A percentile compares a stretch with the other conserved stretches of the same genome.
These are phyloP conservation scores for Luscinia luscinia DNA, from an alignment of 2,797 vertebrate species.

Conservation along the genomic window DNA sequence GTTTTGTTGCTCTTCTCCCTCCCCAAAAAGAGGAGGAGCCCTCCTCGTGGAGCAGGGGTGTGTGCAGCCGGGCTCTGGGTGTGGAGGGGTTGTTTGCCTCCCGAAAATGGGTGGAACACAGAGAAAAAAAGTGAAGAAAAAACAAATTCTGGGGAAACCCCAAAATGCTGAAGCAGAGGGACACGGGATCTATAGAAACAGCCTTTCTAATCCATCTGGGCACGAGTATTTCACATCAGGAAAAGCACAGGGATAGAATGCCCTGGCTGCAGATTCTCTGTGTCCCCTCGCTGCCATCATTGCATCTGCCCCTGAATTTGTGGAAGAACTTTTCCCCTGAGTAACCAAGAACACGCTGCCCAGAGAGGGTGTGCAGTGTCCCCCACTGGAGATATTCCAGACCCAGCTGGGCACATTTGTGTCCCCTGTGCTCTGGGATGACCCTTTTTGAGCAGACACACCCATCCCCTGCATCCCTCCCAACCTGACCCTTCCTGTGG, in stretches of 20 bases:
- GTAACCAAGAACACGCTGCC: neutral
- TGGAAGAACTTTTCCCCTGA: neutral
- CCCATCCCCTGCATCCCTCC: too few species aligned
- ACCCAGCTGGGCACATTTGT: neutral
- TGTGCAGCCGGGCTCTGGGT: neutral
- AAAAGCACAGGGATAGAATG: rapidly evolving
- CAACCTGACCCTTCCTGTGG: neutral
- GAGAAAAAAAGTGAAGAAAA: neutral
- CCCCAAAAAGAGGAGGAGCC: neutral
- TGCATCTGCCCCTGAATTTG: neutral
- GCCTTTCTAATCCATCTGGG: neutral
- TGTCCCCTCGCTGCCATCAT: neutral
- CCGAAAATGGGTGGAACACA: neutral
- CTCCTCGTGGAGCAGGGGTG: neutral
- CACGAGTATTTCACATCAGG: rapidly evolving
- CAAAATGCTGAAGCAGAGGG: neutral
- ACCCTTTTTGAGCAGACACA: neutral
- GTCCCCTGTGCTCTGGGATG: neutral
- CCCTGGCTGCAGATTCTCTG: neutral
- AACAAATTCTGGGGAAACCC: neutral
- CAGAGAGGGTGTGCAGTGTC: neutral
- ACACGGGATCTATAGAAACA: neutral
- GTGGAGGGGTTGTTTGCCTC: neutral
- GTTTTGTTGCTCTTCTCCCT: neutral
- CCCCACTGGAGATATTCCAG: neutral